phyloP scores from a whole-genome alignment of 2,797 vertebrate genomes.

The Anas flavirostris region DNA sequence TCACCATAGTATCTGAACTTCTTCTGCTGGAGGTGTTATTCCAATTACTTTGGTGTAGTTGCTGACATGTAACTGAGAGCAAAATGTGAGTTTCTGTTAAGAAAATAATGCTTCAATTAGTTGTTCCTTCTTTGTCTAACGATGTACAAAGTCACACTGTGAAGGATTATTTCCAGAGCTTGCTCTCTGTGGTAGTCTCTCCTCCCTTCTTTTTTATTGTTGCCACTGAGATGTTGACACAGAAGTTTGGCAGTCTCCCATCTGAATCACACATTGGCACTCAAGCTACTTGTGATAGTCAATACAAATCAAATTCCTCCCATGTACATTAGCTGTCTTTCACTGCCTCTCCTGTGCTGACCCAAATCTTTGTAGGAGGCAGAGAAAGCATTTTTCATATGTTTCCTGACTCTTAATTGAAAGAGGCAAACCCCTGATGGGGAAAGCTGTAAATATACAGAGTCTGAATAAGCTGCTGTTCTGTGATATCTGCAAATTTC shows the following conservation, averaged over 20 bases:
- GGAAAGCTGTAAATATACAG: neutral
- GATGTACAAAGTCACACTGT: neutral
- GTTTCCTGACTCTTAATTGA: neutral
- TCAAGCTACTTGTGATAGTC: neutral
- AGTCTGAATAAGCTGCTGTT: neutral
- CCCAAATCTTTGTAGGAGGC: neutral
- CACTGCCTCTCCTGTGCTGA: neutral
- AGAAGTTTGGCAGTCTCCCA: neutral
- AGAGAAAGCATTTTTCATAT: neutral
- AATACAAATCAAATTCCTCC: slow-evolving; percentile 15
- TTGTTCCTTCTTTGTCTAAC: slow-evolving; percentile 25
- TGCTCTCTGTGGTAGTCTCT: neutral
- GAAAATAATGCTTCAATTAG: slow-evolving; percentile 64
- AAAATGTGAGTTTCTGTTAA: slow-evolving; percentile 37
- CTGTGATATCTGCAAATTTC: neutral
- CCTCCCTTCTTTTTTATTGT: neutral
- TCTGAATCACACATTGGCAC: neutral
- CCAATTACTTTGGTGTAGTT: slow-evolving; percentile 43
- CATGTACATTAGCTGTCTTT: neutral
- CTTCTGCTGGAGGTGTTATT: slow-evolving; percentile 49
- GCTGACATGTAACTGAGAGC: slow-evolving; percentile 29
- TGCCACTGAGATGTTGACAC: neutral
- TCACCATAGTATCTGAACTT: slow-evolving; percentile 33
- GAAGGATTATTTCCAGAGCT: slow-evolving; percentile 33
- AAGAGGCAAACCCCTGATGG: neutral